Base-by-base conservation (phyloP, 2,797 vertebrate genomes). In the Gobio occitaniae region DNA sequence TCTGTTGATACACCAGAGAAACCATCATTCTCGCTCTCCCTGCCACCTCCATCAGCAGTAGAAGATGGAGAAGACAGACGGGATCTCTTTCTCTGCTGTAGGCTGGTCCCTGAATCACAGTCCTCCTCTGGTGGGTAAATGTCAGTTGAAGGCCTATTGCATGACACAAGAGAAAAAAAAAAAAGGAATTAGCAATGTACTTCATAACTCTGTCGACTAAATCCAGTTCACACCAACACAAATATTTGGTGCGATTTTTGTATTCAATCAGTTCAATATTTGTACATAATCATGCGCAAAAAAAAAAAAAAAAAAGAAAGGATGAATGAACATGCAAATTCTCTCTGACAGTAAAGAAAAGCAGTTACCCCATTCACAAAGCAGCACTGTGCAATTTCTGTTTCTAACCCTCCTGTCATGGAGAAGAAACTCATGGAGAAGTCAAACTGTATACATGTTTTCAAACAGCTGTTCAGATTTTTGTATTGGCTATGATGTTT, bases 81-180 rank as follows among this genome's bases (percentile, higher is more conserved):
- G 38, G 17, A 2, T 81, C 80, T 41, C 38, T 81, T 81, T 71
- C 21, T 81, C n/a, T 56, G 65, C 7, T 59, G 50, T 36, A 3
- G 10, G 36, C 3, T 6, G 21, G 7, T 2, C 2, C 59, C 21
- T 81, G 10, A 81, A 44, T 59, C 68, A 3, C 15, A 41, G 36
- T 56, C 38, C 29, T 59, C 32, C 38, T 81, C 79, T 44, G 36
- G 36, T 13, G n/a, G 3, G 36, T 81, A 69, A 29, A 25, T 41
- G 36, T 59, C 68, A 41, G 8, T 10, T 56, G 32, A 38, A 71
- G 68, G 52, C 3, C 80, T 81, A 25, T 47, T 59, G 11, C 52
- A 52, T n/a, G 38, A 16, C 47, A 68, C 19, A 38, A 56, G 21
- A 70, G 29, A 52, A 9, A 68, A 41, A 1, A 21, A 50, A 19